Base-by-base conservation (phyloP, 2,113 vertebrate species). In the Leptobrachium ailaonicum region DNA sequence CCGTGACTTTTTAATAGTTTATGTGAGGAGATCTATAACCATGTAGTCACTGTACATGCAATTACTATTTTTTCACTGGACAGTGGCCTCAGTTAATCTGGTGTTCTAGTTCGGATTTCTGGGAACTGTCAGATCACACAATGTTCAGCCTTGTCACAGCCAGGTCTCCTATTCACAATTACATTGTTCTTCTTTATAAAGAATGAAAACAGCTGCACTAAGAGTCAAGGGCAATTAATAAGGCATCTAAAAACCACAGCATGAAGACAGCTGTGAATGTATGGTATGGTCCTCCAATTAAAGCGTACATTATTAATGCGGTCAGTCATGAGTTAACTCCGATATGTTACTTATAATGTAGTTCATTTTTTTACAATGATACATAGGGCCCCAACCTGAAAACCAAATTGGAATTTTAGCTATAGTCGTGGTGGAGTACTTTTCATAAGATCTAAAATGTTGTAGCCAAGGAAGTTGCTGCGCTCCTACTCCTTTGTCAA, bases 101-200 rank as follows among this genome's bases (percentile, higher is more conserved):
- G 2, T 40, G 9, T 32, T 4, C 56, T 0, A 11, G 43, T 13
- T 11, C 12, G 0, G 0, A 67, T 77, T 88, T 87, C 84, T 73
- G 83, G 74, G 89, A 90, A 89, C 5, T 87, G 85, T 84, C 84
- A 85, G 79, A 85, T 71, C 77, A 83, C 75, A 83, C 74, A 73
- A 58, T 42, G 75, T 13, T 73, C 3, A 43, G 8, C 41, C 6
- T 43, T 73, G 53, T 73, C 20, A 56, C 6, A 72, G 54, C 47
- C 82, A 1, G 2, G 0, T 66, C 13, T n/a, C 53, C 42, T 69
- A 60, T 74, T 83, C 85, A 83, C 67, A 41, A 70, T 56, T 83
- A 10, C 11, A 84, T 85, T n/a, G n/a, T n/a, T n/a, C n/a, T 45
- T 0, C 0, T 2, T 44, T 77, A 41, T 82, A 20, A 83, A 32